Evolutionary conservation across 2,113 vertebrate species (phyloP).

Genomic region (Chrysemys picta): DNA sequence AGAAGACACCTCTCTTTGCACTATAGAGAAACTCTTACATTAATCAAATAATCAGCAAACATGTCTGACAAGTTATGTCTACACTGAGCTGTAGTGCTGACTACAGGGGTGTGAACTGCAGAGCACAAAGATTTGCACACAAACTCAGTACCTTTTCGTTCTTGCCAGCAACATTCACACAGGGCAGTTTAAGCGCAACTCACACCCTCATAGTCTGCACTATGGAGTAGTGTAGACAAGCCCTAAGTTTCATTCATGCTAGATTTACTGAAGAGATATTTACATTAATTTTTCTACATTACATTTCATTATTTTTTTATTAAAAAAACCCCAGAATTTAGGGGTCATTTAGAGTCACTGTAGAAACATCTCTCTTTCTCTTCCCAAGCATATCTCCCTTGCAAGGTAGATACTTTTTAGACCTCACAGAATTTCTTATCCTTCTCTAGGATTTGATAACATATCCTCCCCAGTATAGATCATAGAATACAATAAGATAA

Average conservation of each 20-base stretch:
- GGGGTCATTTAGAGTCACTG: no score
- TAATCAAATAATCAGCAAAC: conserved; percentile 59
- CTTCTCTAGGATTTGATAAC: not conserved
- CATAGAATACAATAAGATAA: not conserved
- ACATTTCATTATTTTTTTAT: not conserved
- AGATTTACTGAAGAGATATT: conserved; percentile 6
- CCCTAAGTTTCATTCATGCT: conserved; percentile 51
- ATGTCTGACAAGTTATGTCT: not conserved
- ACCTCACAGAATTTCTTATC: not conserved
- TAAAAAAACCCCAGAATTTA: no score
- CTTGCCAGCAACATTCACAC: not conserved
- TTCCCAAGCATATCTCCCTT: not conserved
- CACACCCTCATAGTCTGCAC: no score
- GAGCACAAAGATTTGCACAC: no score
- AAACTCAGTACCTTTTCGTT: not conserved
- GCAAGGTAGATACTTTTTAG: not conserved
- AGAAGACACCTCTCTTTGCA: not conserved
- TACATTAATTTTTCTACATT: not conserved
- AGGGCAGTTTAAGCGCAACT: no score
- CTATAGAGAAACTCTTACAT: not conserved
- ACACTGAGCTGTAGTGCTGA: not conserved
- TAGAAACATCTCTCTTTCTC: not conserved
- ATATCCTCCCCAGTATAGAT: not conserved
- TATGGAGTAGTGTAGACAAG: no score
- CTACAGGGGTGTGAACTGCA: not conserved